A percentile compares a stretch with the other conserved stretches of the same genome.
Evolutionary conservation across 1,140 invertebrate species (phyloP).

Genomic region (Dreissena rostriformis): DNA sequence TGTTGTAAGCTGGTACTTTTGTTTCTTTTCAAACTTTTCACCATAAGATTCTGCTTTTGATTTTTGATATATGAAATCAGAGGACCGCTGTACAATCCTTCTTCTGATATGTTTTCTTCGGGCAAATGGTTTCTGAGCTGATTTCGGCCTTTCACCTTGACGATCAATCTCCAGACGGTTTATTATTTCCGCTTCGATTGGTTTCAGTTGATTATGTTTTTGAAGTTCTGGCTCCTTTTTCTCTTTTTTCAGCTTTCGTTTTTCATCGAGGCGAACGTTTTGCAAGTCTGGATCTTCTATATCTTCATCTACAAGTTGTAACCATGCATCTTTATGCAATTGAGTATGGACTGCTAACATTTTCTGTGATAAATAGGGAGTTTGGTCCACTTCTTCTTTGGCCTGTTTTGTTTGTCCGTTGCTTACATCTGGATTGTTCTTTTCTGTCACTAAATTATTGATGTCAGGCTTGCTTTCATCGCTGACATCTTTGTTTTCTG

Average conservation of each 20-base stretch:
- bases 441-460: background rate
- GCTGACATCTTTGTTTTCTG: background rate
- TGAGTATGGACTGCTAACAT: conserved; percentile 13
- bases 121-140: background rate
- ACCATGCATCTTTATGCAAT: conserved; percentile 21
- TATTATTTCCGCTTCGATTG: background rate
- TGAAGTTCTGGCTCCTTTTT: background rate
- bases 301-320: conserved; percentile 31
- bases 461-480: background rate
- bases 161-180: background rate
- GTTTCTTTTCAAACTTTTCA: conserved; percentile 28
- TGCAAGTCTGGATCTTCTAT: background rate
- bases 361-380: conserved; percentile 17
- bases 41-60: conserved; percentile 46
- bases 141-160: background rate
- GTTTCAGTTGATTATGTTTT: conserved; percentile 13
- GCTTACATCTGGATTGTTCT: background rate
- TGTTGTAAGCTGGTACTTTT: conserved; percentile 3
- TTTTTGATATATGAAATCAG: conserved; percentile 41
- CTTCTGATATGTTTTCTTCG: background rate
- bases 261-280: background rate
- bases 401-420: background rate
- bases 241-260: background rate
- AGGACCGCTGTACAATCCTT: conserved; percentile 40
- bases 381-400: background rate